A percentile compares a stretch with the other conserved stretches of the same genome.
These are phyloP conservation scores for Drosophila vallismaia DNA, from an alignment of 2,888 invertebrate genomes.

Conservation along the genomic window DNA sequence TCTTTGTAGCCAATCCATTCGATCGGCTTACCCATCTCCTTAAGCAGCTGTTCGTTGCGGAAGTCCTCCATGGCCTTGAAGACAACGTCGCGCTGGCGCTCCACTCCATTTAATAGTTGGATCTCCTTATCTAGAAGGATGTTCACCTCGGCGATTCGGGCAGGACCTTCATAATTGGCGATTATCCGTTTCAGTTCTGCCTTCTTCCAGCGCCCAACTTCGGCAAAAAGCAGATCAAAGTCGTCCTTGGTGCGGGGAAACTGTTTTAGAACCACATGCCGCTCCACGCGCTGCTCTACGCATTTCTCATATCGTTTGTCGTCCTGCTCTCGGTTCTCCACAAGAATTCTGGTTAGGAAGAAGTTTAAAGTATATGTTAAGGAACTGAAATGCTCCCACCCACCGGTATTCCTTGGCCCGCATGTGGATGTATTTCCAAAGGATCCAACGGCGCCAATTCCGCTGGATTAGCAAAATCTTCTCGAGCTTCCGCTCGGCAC, in stretches of 20 bases:
- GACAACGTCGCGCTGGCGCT: slow-evolving; percentile 87
- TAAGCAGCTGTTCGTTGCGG: slow-evolving; percentile 87
- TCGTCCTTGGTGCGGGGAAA: slow-evolving; percentile 89
- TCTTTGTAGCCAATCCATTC: slow-evolving; percentile 91
- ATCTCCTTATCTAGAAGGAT: slow-evolving; percentile 90
- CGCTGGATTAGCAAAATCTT: slow-evolving; percentile 88
- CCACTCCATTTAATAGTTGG: slow-evolving; percentile 85
- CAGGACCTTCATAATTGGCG: slow-evolving; percentile 87
- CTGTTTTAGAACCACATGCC: slow-evolving; percentile 87
- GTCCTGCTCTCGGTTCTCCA: slow-evolving; percentile 81
- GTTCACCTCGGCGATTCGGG: slow-evolving; percentile 89
- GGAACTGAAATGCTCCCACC: slow-evolving; percentile 33
- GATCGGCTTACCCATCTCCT: slow-evolving; percentile 89
- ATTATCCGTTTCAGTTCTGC: slow-evolving; percentile 87
- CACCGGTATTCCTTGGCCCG: slow-evolving; percentile 85
- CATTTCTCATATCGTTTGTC: slow-evolving; percentile 71
- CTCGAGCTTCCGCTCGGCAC: slow-evolving; percentile 85
- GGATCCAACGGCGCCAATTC: slow-evolving; percentile 81
- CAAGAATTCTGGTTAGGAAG: slow-evolving; percentile 82
- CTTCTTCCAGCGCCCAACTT: slow-evolving; percentile 83
- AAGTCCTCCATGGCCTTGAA: slow-evolving; percentile 86
- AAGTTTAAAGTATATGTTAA: background rate
- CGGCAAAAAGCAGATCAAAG: slow-evolving; percentile 89
- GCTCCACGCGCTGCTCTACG: slow-evolving; percentile 83
- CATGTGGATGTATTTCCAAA: slow-evolving; percentile 84